Base-by-base conservation (phyloP, 2,113 vertebrate species). In the Alligator mississippiensis region DNA sequence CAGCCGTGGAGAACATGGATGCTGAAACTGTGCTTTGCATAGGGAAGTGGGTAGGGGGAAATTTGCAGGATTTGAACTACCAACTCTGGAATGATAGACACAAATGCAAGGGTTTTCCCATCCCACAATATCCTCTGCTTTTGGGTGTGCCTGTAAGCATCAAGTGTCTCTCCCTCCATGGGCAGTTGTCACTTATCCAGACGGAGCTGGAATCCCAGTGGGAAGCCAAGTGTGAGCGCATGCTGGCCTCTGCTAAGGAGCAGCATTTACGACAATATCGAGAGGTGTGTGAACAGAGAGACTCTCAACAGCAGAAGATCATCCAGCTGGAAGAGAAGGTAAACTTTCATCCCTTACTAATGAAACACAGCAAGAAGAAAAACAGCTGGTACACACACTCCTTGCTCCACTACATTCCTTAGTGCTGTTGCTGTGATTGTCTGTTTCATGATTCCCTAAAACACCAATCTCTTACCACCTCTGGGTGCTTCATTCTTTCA, bases 181-280 rank as follows among this genome's bases (percentile, higher is more conserved):
- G 92, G 76, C 95, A 99, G 98, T 76, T 99, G 24, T 97, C 97
- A 4, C 98, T 98, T 80, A 82, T 98, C 77, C 99, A 99, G 97
- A 95, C 96, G 10, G 99, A 99, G 90, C 97, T 99, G 70, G 98
- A 99, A 94, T 98, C 97, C 68, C 98, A 99, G 93, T 99, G 98
- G 98, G 98, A 98, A 96, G 92, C 94, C 61, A 99, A 90, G 61
- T 98, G 97, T 79, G 98, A 99, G 68, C 98, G 97, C 77, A 85
- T 96, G 5, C 80, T 99, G 97, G 96, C 97, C 47, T 95, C 96
- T 0, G 98, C 98, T 90, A 98, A 97, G 96, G 98, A 98, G 81
- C 98, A 98, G 68, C 98, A 99, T 9, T 18, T 30, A 1, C 97
- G 97, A 47, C 98, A 98, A 66, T 93, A 97, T 88, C 97, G 97